Base-by-base conservation (phyloP, 1,140 invertebrate genomes). In the Drosophila ogumai region DNA sequence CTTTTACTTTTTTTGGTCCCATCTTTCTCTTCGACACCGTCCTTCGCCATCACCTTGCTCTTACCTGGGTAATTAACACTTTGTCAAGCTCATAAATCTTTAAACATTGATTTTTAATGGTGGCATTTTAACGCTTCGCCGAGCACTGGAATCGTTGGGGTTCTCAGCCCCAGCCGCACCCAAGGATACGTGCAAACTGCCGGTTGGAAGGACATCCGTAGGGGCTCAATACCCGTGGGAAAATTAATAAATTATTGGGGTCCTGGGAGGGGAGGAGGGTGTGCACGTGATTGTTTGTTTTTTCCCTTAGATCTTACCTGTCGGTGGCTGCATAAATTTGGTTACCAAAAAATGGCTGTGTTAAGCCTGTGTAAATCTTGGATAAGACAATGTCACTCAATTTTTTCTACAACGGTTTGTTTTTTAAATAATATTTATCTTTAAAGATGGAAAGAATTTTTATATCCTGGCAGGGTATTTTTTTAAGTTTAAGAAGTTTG, bases 81-180 rank as follows among this genome's bases (percentile, higher is more conserved):
- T 87, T 82, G 82, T 87, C 81, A 74, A 82, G 76, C 84, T 69
- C 76, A 88, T 88, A 88, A 87, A 88, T 88, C 84, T 80, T 88
- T 87, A 88, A 87, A 65, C 79, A 88, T 88, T 88, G 84, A 88
- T 88, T 88, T 88, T 88, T 87, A 88, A 88, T 88, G 82, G 75
- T 78, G 81, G 81, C 72, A 85, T 80, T 84, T 84, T 84, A 79
- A 84, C 75, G 81, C 81, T 79, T 84, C 75, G 64, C 36, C 65
- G 81, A 79, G 58, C 80, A 71, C 34, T 49, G 55, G 71, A 75
- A 58, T 58, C 75, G 61, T 22, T 22, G 17, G 44, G 44, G 12
- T 12, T 25, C 5, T 38, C 40, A 25, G 41, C 41, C 50, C 55
- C 61, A 38, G 47, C 47, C 25, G 50, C 31, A 59, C 43, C 44